These are phyloP conservation scores for Myotis vivesi DNA, from an alignment of 2,797 vertebrate species.

Conservation along the genomic window DNA sequence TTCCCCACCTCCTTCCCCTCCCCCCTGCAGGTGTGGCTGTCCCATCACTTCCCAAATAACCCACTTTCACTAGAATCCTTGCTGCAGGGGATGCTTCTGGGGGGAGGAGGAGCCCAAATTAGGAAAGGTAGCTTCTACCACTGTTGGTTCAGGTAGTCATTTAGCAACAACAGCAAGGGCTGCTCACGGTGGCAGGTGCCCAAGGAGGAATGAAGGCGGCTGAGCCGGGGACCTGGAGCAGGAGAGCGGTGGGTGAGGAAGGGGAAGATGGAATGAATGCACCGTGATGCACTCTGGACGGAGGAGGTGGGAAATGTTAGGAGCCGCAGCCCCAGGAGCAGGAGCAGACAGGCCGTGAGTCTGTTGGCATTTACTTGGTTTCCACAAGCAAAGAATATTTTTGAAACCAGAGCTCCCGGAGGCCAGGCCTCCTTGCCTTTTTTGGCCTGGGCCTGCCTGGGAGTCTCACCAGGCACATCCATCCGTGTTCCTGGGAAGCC, in stretches of 20 bases:
- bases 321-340: neutral
- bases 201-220: neutral
- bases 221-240: too few species aligned
- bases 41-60: neutral
- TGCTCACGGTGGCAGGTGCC: too few species aligned
- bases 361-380: conserved; percentile 1
- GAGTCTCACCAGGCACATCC: neutral
- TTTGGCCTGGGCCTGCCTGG: neutral
- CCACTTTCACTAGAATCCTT: neutral
- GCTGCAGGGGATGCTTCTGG: neutral
- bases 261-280: neutral
- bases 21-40: neutral
- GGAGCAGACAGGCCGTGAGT: neutral
- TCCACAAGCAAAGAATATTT: conserved; percentile 48
- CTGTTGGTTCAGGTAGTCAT: neutral
- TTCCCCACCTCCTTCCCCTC: neutral
- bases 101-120: neutral
- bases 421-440: conserved; percentile 36
- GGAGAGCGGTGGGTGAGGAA: rapidly evolving
- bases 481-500: neutral
- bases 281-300: rapidly evolving
- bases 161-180: neutral
- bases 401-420: conserved; percentile 26
- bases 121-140: neutral
- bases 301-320: neutral